Conservation (phyloP, 1,140 invertebrate species). For the Aplysia californica region DNA sequence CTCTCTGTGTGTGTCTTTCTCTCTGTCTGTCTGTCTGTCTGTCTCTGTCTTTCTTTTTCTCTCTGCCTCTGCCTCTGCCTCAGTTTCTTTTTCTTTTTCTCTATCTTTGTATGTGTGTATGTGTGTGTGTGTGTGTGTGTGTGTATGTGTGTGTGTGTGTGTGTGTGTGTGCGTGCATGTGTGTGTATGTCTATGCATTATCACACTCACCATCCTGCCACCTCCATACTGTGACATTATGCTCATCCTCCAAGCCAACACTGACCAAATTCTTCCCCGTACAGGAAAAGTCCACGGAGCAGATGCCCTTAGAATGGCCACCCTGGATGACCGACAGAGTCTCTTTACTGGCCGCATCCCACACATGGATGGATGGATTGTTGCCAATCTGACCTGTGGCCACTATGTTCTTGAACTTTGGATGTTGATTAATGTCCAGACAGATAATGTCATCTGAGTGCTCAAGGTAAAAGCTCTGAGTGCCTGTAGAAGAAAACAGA, state of each 20-base stretch:
- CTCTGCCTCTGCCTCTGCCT: neutral
- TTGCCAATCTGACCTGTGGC: conserved; percentile 67
- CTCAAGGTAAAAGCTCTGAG: conserved; percentile 66
- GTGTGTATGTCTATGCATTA: too few relatives aligned
- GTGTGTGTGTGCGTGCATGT: too few relatives aligned
- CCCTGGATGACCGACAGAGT: conserved; percentile 64
- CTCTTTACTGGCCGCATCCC: conserved; percentile 63
- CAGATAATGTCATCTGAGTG: conserved; percentile 69
- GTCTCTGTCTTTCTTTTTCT: neutral
- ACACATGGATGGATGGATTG: conserved; percentile 62
- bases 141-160: too few relatives aligned
- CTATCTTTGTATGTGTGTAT: too few relatives aligned
- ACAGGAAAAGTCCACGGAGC: conserved; percentile 66
- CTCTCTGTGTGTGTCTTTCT: neutral
- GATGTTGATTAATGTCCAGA: conserved; percentile 65
- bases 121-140: too few relatives aligned
- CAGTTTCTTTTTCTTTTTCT: neutral
- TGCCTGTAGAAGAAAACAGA: conserved; percentile 49
- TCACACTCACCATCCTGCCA: conserved; percentile 65
- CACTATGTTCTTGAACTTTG: conserved; percentile 64
- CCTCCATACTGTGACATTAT: conserved; percentile 65
- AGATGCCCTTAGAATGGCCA: conserved; percentile 60
- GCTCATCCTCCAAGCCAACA: conserved; percentile 64
- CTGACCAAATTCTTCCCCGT: conserved; percentile 65
- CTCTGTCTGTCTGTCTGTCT: neutral